Conservation (phyloP, 2,797 vertebrate species). For the Eremophila alpestris region DNA sequence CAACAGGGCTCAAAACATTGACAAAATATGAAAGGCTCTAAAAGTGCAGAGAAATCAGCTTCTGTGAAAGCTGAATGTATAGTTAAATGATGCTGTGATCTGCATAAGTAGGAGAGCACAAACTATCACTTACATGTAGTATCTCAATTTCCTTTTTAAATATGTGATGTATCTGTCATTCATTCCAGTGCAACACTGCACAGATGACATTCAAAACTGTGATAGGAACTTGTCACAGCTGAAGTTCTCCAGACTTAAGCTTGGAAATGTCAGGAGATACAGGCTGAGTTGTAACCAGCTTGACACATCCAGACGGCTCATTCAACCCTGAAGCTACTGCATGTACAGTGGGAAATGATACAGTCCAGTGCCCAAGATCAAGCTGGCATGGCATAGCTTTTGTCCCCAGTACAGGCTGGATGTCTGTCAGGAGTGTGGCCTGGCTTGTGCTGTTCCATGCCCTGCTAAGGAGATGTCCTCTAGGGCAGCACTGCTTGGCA, state of each 20-base stretch:
- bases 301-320: background rate
- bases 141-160: background rate
- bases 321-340: background rate
- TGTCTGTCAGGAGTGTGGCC: background rate
- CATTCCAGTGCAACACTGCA: background rate
- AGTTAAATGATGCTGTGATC: background rate
- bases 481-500: background rate
- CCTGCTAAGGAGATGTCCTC: background rate
- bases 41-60: background rate
- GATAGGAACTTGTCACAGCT: conserved; percentile 14
- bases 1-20: background rate
- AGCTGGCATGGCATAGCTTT: background rate
- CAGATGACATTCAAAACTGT: background rate
- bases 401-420: background rate
- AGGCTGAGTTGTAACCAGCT: background rate
- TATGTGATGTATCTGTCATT: background rate
- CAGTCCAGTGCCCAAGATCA: background rate
- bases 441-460: background rate
- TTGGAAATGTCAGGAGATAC: background rate
- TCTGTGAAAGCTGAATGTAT: background rate
- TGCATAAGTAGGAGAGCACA: background rate
- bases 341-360: background rate
- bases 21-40: background rate
- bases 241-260: conserved; percentile 16
- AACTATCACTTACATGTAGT: background rate